A percentile compares a stretch with the other conserved stretches of the same genome.
These are phyloP conservation scores for Catharus ustulatus DNA, from an alignment of 2,797 vertebrate species.

Conservation along the genomic window DNA sequence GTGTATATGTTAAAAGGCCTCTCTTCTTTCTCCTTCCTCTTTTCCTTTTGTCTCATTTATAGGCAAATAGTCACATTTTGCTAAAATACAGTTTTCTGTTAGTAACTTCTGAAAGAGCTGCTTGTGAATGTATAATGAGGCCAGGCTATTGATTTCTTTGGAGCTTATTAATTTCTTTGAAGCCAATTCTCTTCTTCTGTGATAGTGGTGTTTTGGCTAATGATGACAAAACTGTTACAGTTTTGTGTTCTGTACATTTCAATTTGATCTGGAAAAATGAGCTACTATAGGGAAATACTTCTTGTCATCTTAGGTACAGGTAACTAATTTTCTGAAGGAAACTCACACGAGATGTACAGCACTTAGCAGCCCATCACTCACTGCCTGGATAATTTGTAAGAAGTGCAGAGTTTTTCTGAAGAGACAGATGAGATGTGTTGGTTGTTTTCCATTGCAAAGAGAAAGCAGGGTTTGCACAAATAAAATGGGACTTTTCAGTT, in stretches of 20 bases:
- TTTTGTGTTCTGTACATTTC: neutral
- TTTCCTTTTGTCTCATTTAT: neutral
- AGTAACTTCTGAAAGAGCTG: neutral
- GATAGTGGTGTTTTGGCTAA: constrained; percentile 10
- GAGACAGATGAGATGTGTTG: neutral
- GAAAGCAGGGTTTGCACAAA: neutral
- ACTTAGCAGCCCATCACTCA: neutral
- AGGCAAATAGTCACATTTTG: neutral
- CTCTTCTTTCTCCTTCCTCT: neutral
- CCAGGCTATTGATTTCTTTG: neutral
- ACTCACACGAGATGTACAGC: fast-evolving
- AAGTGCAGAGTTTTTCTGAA: neutral
- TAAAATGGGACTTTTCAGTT: neutral
- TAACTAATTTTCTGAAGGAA: constrained; percentile 15
- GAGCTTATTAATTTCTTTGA: neutral
- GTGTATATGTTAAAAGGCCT: neutral
- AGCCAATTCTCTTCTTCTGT: neutral
- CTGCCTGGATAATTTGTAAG: neutral
- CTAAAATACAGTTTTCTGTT: neutral
- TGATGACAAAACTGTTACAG: neutral
- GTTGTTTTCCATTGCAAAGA: neutral
- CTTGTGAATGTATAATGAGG: neutral
- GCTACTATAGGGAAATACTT: neutral
- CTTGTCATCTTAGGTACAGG: neutral
- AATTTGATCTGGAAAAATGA: constrained; percentile 4